These are phyloP conservation scores for Drosophila mulleri DNA, from an alignment of 2,888 invertebrate genomes.

Conservation along the genomic window DNA sequence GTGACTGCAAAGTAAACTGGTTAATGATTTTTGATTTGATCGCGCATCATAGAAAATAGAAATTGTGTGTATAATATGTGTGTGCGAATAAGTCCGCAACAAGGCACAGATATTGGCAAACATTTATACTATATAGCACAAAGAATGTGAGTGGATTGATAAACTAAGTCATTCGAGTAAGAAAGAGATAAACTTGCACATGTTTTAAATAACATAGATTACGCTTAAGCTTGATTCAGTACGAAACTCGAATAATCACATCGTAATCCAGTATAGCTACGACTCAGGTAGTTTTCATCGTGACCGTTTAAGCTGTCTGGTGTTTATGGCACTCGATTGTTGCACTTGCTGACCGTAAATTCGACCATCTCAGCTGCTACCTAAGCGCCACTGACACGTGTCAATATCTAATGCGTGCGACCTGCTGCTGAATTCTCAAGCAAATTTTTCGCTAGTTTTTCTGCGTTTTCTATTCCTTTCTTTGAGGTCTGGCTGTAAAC, in stretches of 20 bases:
- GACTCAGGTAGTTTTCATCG: slow-evolving; percentile 4
- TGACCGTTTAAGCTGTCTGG: slow-evolving; percentile 16
- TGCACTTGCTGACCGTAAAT: slow-evolving; percentile 38
- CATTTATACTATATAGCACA: no score
- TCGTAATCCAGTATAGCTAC: neutral
- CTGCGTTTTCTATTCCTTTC: slow-evolving; percentile 9
- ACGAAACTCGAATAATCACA: neutral
- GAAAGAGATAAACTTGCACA: neutral
- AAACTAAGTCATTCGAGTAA: neutral
- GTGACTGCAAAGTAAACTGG: neutral
- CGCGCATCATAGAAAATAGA: neutral
- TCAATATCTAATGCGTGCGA: slow-evolving; percentile 44
- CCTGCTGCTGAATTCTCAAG: slow-evolving; percentile 44
- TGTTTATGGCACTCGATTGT: slow-evolving; percentile 33
- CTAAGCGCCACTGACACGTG: slow-evolving; percentile 37
- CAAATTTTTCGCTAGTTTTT: slow-evolving; percentile 21
- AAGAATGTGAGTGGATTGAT: neutral
- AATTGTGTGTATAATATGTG: neutral
- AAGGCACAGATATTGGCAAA: no score
- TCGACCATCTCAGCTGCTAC: slow-evolving; percentile 50
- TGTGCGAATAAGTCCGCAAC: neutral
- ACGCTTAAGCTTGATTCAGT: neutral
- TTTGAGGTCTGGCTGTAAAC: slow-evolving; percentile 44
- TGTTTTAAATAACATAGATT: no score
- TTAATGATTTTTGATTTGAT: neutral